These are phyloP conservation scores for Callaeas wilsoni DNA, from an alignment of 2,113 vertebrate genomes.

Conservation along the genomic window DNA sequence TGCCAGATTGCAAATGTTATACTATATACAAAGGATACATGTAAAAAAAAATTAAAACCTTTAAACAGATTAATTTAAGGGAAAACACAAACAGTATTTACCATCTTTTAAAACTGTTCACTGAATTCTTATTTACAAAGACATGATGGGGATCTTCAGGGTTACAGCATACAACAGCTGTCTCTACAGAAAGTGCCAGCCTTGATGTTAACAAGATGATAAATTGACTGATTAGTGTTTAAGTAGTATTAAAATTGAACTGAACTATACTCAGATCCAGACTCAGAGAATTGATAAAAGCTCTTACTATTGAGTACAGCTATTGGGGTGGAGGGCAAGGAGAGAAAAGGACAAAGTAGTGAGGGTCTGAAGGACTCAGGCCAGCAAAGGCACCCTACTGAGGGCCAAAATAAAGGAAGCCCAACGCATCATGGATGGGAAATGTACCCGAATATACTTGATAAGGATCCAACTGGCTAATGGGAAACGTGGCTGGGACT, in stretches of 20 bases:
- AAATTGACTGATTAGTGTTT: not conserved
- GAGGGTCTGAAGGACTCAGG: not conserved
- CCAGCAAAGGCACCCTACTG: not conserved
- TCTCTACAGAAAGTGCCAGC: not conserved
- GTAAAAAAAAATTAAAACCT: not conserved
- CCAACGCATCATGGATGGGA: accelerated
- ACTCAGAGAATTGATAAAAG: not conserved
- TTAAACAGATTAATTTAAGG: not conserved
- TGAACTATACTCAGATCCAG: not conserved
- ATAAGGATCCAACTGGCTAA: not conserved
- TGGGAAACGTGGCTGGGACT: not conserved
- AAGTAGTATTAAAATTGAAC: not conserved
- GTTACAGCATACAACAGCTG: conserved; percentile 11
- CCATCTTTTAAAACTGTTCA: not conserved
- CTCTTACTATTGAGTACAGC: not conserved
- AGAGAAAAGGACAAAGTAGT: not conserved
- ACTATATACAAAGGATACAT: not conserved
- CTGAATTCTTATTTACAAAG: not conserved
- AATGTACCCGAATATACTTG: accelerated
- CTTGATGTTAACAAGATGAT: not conserved
- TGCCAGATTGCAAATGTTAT: not conserved
- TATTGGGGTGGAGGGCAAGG: not conserved
- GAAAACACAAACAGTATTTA: not conserved
- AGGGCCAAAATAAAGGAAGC: not conserved
- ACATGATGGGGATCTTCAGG: not conserved